phyloP scores from a whole-genome alignment of 1,140 invertebrate genomes.

The Teleogryllus occipitalis region DNA sequence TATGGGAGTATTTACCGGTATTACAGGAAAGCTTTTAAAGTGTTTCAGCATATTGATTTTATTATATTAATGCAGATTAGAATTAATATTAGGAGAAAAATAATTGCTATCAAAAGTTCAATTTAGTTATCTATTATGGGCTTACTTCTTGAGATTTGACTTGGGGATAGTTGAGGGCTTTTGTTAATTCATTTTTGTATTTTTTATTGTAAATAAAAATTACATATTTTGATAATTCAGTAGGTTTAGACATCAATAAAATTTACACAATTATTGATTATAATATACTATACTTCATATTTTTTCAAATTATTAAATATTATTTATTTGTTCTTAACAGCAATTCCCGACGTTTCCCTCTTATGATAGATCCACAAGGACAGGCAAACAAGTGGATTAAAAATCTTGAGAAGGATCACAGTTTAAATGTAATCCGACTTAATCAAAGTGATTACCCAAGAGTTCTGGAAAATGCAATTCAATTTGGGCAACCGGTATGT shows the following conservation, averaged over 20 bases:
- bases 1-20: too few species aligned
- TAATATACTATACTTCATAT: not conserved
- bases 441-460: conserved; percentile 75
- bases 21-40: too few species aligned
- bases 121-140: too few species aligned
- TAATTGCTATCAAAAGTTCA: too few species aligned
- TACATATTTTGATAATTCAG: not conserved
- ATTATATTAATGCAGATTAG: too few species aligned
- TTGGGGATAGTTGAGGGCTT: not conserved
- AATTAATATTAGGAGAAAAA: too few species aligned
- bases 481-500: conserved; percentile 76
- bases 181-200: not conserved
- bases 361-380: conserved; percentile 92
- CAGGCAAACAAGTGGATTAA: conserved; percentile 94
- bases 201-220: not conserved
- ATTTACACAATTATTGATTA: not conserved
- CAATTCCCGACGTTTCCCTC: conserved; percentile 74
- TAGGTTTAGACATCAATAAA: not conserved
- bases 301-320: not conserved
- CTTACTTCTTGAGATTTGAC: too few species aligned
- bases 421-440: conserved; percentile 72
- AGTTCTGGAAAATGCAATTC: conserved; percentile 83
- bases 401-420: conserved; percentile 83
- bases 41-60: too few species aligned
- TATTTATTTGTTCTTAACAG: conserved; percentile 36